Evolutionary conservation across 2,888 invertebrate species (phyloP), one percentile per base, ranked within the genome.

Genomic region (Xestia sexstrigata): DNA sequence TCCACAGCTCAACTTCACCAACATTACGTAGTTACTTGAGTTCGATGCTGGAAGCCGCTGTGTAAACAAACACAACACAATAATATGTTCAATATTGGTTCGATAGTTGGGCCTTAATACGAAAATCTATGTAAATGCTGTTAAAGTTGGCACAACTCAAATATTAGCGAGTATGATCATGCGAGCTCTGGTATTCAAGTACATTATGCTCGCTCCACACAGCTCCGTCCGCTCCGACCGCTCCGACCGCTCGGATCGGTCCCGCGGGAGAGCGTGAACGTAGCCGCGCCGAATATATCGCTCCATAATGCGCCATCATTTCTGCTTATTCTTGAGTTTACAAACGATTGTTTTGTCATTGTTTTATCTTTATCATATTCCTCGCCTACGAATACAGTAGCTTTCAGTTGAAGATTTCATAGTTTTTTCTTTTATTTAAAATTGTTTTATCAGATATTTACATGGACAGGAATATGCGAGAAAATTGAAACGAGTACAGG

Each of bases 41-140:
- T 71, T 26, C n/a, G 65, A 35, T 26, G 55, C 23, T 26, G 42
- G n/a, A 30, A 65, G 72, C 49, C 60, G 26, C 49, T 52, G 45
- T 35, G 55, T 68, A 49, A 52, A 60, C 55, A 26, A 71, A 63
- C 45, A 62, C 52, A 70, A 55, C 42, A 66, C 45, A 73, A 42
- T 65, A 79, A 78, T 79, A 74, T 70, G 72, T 83, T 78, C 82
- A 78, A 81, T 83, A 86, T 75, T 49, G 70, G 69, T 77, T 74
- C 72, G 66, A 74, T 84, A 84, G 79, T 82, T 82, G 45, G 60
- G 42, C 76, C 77, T 63, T 85, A 80, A 83, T 87, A 85, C 83
- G 79, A 83, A 78, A 87, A 85, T 84, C 72, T 88, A 89, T 89
- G 91, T 87, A 89, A 88, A 89, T 87, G 82, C 71, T 72, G 83